A percentile compares a stretch with the other conserved stretches of the same genome.
These are phyloP conservation scores for Agrilus planipennis DNA, from an alignment of 1,140 invertebrate genomes.

Conservation along the genomic window DNA sequence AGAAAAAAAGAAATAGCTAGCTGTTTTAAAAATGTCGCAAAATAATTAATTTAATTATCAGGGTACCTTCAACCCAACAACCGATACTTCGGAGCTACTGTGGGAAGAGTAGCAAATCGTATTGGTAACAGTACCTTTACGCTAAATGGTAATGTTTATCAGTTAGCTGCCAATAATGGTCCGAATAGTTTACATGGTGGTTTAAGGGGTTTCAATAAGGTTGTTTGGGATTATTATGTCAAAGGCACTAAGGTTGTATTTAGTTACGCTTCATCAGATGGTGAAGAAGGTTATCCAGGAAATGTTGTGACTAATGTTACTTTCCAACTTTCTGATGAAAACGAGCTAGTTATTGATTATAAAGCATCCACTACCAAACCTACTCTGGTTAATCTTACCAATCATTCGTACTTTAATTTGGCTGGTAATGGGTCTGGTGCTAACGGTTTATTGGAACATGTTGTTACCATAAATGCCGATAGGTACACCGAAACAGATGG, in stretches of 20 bases:
- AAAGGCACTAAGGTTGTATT: slow-evolving; percentile 32
- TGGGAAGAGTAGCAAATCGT: slow-evolving; percentile 82
- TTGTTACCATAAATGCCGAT: slow-evolving; percentile 62
- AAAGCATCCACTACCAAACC: slow-evolving; percentile 59
- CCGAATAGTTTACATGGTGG: slow-evolving; percentile 80
- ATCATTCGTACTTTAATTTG: slow-evolving; percentile 91
- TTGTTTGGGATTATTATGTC: slow-evolving; percentile 27
- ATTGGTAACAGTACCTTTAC: slow-evolving; percentile 58
- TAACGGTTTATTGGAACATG: slow-evolving; percentile 57
- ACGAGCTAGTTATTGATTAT: slow-evolving; percentile 60
- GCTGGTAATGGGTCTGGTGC: slow-evolving; percentile 57
- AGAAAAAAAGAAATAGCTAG: no score
- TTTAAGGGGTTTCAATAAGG: slow-evolving; percentile 73
- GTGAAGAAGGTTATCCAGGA: slow-evolving; percentile 83
- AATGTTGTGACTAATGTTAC: slow-evolving; percentile 50
- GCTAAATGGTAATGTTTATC: slow-evolving; percentile 54
- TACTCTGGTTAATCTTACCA: slow-evolving; percentile 82
- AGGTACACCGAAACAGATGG: slow-evolving; percentile 61
- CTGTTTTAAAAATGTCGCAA: no score
- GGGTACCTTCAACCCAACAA: slow-evolving; percentile 48
- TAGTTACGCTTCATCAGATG: slow-evolving; percentile 41
- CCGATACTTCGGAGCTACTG: slow-evolving; percentile 76
- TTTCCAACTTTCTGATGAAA: slow-evolving; percentile 60
- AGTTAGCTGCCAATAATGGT: slow-evolving; percentile 59
- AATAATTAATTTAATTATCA: no score